Percentiles rank a stretch among this genome's conserved stretches.
Conservation (phyloP, 53 echinoderm and acorn worm species). For the Hippasteria phrygiana region DNA sequence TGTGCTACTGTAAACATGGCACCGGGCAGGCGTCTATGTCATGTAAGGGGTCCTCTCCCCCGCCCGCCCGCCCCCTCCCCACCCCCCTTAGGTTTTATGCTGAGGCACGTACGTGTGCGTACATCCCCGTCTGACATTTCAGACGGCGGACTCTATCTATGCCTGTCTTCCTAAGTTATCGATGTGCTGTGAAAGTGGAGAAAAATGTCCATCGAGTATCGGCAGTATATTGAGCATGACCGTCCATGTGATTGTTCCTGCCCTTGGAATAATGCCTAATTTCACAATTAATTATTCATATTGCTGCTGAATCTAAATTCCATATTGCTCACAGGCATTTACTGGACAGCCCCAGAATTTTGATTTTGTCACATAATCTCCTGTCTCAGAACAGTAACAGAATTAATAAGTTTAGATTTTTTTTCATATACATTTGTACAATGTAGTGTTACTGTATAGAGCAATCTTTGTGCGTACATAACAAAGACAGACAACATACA, state of each 20-base stretch:
- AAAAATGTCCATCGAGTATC: background rate
- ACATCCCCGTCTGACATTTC: constrained; percentile 8
- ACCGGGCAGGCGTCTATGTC: background rate
- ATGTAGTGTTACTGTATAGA: no score
- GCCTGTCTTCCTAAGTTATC: background rate
- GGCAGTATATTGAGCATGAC: background rate
- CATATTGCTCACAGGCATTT: background rate
- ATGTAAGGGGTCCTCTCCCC: background rate
- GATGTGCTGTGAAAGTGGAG: background rate
- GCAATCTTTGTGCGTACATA: no score
- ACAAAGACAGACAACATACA: no score
- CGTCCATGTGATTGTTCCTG: background rate
- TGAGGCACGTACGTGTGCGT: background rate
- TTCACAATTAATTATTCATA: background rate
- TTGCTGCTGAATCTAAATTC: background rate
- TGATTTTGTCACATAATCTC: background rate
- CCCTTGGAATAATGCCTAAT: background rate
- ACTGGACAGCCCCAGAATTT: background rate
- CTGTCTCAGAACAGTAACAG: no score
- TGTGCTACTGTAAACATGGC: constrained; percentile 28
- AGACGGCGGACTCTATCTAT: background rate
- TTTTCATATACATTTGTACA: no score
- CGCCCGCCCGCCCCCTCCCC: background rate
- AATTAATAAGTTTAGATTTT: no score
- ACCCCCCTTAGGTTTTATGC: background rate